Conservation (phyloP, 1,140 invertebrate genomes). For the Frieseomelitta varia region DNA sequence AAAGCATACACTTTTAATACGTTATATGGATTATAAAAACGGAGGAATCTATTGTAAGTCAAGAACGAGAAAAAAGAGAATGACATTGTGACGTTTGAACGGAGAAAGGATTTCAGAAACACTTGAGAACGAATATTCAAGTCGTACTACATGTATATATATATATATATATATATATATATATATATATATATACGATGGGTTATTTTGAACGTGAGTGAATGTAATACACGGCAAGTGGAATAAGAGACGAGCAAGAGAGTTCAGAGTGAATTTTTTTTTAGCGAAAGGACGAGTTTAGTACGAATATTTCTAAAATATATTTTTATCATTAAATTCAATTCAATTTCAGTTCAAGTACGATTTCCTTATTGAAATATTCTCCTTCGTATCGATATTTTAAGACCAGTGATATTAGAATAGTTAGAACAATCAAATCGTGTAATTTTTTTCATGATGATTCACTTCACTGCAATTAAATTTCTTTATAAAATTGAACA, state of each 20-base stretch:
- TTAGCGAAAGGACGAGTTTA: neutral
- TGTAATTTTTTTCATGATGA: too few species aligned
- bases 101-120: slow-evolving; percentile 2
- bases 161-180: neutral
- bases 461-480: too few species aligned
- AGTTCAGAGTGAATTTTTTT: slow-evolving; percentile 30
- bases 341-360: too few species aligned
- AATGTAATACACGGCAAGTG: neutral
- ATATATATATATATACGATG: too few species aligned
- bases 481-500: too few species aligned
- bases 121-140: neutral
- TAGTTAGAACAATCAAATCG: too few species aligned
- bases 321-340: too few species aligned
- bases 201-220: neutral
- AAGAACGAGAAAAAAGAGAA: neutral
- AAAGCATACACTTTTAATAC: neutral
- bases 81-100: neutral
- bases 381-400: too few species aligned
- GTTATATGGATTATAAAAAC: neutral
- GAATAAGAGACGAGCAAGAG: neutral
- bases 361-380: too few species aligned
- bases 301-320: neutral
- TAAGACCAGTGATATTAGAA: too few species aligned
- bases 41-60: neutral
- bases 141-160: neutral